Conservation (phyloP, 1,140 invertebrate genomes). For the Lethocerus indicus region DNA sequence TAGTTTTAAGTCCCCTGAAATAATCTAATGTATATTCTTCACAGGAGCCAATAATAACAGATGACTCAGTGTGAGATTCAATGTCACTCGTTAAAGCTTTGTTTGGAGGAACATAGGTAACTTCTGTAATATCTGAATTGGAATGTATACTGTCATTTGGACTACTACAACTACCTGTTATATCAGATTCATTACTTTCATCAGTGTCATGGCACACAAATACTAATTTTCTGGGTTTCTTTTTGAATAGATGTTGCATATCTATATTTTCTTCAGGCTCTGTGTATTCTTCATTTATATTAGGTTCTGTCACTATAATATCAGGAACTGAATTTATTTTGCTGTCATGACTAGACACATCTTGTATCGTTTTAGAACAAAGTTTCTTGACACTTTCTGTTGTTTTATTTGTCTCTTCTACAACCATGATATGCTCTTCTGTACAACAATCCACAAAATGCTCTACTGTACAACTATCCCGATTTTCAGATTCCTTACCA, state of each 20-base stretch:
- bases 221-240: constrained; percentile 12
- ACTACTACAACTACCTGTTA: neutral
- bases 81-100: neutral
- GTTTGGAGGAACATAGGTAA: neutral
- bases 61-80: constrained; percentile 21
- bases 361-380: too few relatives aligned
- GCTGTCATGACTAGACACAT: constrained; percentile 9
- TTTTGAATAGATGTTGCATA: constrained; percentile 2
- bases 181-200: too few relatives aligned
- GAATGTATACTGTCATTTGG: neutral
- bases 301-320: constrained; percentile 16
- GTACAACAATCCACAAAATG: too few relatives aligned
- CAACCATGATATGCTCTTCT: too few relatives aligned
- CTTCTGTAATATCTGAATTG: neutral
- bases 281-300: constrained; percentile 6
- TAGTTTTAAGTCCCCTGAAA: constrained; percentile 31
- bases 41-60: constrained; percentile 34
- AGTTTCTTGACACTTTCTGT: too few relatives aligned
- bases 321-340: constrained; percentile 14
- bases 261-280: constrained; percentile 8
- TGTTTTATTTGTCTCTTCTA: neutral
- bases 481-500: too few relatives aligned
- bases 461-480: too few relatives aligned
- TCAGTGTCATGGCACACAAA: constrained; percentile 10
- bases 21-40: constrained; percentile 33